A percentile compares a stretch with the other conserved stretches of the same genome.
phyloP scores from a whole-genome alignment of 2,113 vertebrate genomes.

The Cepphus grylle region DNA sequence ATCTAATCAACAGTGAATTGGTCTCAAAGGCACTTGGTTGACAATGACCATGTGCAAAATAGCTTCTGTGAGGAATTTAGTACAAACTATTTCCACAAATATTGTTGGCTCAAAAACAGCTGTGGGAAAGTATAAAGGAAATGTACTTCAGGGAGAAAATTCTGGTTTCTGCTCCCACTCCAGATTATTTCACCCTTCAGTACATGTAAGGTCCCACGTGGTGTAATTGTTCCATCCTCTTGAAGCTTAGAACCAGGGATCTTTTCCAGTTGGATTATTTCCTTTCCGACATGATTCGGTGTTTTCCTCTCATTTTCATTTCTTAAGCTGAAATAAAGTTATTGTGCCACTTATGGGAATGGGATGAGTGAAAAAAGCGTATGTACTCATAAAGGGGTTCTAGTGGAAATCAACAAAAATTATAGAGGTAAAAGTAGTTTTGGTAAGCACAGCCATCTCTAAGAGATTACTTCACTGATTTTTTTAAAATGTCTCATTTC shows the following conservation, averaged over 20 bases:
- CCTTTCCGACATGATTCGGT: background rate
- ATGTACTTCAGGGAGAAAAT: background rate
- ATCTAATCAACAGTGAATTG: background rate
- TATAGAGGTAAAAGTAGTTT: background rate
- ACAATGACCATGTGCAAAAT: background rate
- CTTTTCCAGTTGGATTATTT: background rate
- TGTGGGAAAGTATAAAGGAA: background rate
- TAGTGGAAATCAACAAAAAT: background rate
- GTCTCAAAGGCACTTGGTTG: background rate
- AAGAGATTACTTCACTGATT: background rate
- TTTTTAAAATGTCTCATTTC: background rate
- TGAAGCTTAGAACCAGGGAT: background rate
- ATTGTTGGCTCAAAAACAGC: background rate
- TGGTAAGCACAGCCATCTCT: background rate
- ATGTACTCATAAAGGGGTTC: background rate
- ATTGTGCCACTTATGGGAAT: background rate
- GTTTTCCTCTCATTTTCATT: background rate
- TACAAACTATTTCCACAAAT: background rate
- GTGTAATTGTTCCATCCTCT: background rate
- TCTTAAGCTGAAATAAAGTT: background rate
- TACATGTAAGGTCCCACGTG: background rate
- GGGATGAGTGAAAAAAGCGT: background rate
- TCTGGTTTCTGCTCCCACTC: background rate
- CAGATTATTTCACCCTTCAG: background rate
- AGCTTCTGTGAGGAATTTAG: background rate